Percentiles rank a stretch among this genome's conserved stretches.
Evolutionary conservation across 1,140 invertebrate species (phyloP).

Genomic region (Plutomurus gul): DNA sequence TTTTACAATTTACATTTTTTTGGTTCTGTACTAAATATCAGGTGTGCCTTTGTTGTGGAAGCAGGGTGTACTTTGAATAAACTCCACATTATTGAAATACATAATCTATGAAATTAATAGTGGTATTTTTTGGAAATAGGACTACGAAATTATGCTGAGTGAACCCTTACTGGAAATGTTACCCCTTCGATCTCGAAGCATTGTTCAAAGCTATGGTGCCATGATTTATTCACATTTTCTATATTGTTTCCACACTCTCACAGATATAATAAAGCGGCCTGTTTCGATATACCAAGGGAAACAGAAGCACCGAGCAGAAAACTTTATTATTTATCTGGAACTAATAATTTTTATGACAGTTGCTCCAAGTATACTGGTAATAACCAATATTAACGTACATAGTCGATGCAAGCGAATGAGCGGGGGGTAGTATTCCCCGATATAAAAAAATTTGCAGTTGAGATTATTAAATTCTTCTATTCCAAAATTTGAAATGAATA

Average conservation of each 20-base stretch:
- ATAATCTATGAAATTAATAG: background rate
- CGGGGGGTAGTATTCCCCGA: too few species aligned
- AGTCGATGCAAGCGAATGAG: too few species aligned
- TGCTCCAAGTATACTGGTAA: background rate
- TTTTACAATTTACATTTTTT: background rate
- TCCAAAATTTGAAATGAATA: too few species aligned
- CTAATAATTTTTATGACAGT: conserved; percentile 20
- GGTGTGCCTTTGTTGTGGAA: too few species aligned
- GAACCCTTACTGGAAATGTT: conserved; percentile 75
- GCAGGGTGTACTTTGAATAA: too few species aligned
- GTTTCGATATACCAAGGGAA: conserved; percentile 35
- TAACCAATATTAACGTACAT: too few species aligned
- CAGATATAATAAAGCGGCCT: conserved; percentile 43
- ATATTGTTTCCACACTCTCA: conserved; percentile 30
- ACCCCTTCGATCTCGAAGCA: conserved; percentile 61
- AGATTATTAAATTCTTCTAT: too few species aligned
- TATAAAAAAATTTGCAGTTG: too few species aligned
- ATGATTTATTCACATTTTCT: conserved; percentile 35
- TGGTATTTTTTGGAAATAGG: conserved; percentile 56
- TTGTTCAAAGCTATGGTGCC: conserved; percentile 46
- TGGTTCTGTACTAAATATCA: too few species aligned
- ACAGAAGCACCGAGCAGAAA: conserved; percentile 48
- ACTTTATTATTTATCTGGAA: conserved; percentile 47
- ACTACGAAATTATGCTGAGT: conserved; percentile 71
- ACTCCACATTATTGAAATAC: too few species aligned